Percentiles rank a stretch among this genome's conserved stretches.
These are phyloP conservation scores for Drosophila rubida DNA, from an alignment of 2,888 invertebrate genomes.

Conservation along the genomic window DNA sequence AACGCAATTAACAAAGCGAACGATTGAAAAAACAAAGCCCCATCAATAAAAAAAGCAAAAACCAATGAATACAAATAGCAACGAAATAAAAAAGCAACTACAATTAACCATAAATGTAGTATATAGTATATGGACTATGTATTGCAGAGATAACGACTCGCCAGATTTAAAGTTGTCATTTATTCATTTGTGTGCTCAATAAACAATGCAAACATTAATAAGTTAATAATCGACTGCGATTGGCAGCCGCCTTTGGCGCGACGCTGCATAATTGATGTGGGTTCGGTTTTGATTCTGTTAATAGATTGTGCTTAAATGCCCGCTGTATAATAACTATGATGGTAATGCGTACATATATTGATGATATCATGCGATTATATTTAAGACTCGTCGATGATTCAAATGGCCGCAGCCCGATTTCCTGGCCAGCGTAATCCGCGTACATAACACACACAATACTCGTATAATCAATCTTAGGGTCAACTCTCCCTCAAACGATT, in stretches of 20 bases:
- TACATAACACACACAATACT: too few species aligned
- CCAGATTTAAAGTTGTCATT: conserved; percentile 35
- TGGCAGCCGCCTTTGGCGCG: conserved; percentile 7
- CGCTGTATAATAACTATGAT: conserved; percentile 15
- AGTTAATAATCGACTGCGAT: conserved; percentile 51
- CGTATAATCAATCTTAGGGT: conserved; percentile 27
- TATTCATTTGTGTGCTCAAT: conserved; percentile 43
- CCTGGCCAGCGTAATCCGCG: conserved; percentile 21
- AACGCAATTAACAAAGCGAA: conserved; percentile 69
- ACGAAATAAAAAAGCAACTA: not conserved
- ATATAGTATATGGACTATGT: not conserved
- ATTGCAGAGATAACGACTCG: conserved; percentile 32
- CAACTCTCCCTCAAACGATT: conserved; percentile 11
- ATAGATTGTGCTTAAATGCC: conserved; percentile 26
- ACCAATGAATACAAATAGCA: conserved; percentile 9
- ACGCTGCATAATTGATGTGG: conserved; percentile 48
- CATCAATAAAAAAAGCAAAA: conserved; percentile 40
- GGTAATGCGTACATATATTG: conserved; percentile 5
- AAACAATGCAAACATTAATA: conserved; percentile 59
- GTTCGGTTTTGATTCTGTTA: conserved; percentile 40
- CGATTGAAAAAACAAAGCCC: conserved; percentile 47
- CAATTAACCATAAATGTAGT: not conserved
- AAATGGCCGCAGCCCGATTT: conserved; percentile 11
- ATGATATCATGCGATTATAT: conserved; percentile 46
- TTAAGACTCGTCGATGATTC: conserved; percentile 10